These are phyloP conservation scores for Siderastrea siderea DNA, from an alignment of 92 coral and sea anemone species.

Conservation along the genomic window DNA sequence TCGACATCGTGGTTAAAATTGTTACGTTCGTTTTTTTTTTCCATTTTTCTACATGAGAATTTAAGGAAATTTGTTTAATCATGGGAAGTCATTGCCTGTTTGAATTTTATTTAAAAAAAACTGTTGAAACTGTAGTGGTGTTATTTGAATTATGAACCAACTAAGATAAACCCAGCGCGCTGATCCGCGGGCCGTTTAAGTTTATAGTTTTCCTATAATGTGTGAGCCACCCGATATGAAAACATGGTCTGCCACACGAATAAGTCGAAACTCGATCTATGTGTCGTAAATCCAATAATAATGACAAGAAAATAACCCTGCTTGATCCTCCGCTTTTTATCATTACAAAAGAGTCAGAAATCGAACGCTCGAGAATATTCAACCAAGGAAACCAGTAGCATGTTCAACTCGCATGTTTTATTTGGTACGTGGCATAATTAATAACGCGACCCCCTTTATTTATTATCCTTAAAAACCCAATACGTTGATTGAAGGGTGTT, in stretches of 20 bases:
- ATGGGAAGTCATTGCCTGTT: neutral
- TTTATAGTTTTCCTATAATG: constrained; percentile 35
- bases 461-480: constrained; percentile 37
- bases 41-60: no score
- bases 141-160: constrained; percentile 2
- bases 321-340: constrained; percentile 2
- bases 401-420: neutral
- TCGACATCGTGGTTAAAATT: no score
- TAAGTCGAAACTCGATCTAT: constrained; percentile 34
- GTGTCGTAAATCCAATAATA: constrained; percentile 26
- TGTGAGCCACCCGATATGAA: constrained; percentile 44
- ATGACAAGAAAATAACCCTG: constrained; percentile 11
- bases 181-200: neutral
- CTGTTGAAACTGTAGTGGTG: neutral
- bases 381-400: neutral
- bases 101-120: neutral
- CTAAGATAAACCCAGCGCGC: constrained; percentile 3
- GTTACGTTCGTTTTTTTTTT: no score
- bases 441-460: constrained; percentile 32
- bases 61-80: neutral
- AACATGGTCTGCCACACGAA: constrained; percentile 14
- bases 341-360: neutral
- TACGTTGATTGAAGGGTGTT: constrained; percentile 62
- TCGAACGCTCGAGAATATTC: constrained; percentile 9
- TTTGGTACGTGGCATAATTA: constrained; percentile 46